A percentile compares a stretch with the other conserved stretches of the same genome.
Conservation (phyloP, 2,888 invertebrate genomes). For the Caenorhabditis afra region DNA sequence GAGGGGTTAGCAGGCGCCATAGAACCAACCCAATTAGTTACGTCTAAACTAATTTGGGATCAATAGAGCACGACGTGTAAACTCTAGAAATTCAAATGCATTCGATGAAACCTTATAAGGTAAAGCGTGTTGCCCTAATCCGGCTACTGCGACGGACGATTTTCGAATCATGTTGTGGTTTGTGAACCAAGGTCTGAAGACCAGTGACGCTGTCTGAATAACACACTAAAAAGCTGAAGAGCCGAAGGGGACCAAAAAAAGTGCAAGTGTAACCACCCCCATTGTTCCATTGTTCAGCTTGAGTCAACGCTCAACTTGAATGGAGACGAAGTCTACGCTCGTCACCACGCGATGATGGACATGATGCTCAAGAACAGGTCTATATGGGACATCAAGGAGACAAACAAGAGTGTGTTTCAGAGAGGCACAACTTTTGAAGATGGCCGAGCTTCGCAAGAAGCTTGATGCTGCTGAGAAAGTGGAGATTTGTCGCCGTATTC, state of each 20-base stretch:
- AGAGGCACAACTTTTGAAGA: conserved; percentile 73
- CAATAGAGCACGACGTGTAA: background rate
- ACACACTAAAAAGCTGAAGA: no score
- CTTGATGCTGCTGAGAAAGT: conserved; percentile 79
- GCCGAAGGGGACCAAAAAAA: conserved; percentile 11
- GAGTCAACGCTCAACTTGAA: conserved; percentile 67
- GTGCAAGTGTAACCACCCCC: conserved; percentile 6
- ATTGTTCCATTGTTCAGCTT: conserved; percentile 53
- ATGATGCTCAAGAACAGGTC: conserved; percentile 77
- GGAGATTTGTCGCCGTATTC: conserved; percentile 65
- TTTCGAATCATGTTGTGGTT: no score
- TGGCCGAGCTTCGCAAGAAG: conserved; percentile 77
- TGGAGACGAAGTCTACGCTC: conserved; percentile 75
- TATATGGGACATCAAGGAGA: background rate
- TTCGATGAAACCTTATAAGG: no score
- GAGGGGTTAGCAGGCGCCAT: background rate
- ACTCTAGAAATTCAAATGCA: background rate
- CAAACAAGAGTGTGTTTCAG: conserved; percentile 35
- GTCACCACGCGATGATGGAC: conserved; percentile 79
- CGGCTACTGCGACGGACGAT: no score
- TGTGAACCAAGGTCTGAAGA: no score
- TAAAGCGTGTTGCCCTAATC: no score
- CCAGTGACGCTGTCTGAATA: no score
- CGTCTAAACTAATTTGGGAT: background rate
- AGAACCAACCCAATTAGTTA: no score